Base-by-base conservation (phyloP, 2,113 vertebrate genomes). In the Eurystomus gularis region DNA sequence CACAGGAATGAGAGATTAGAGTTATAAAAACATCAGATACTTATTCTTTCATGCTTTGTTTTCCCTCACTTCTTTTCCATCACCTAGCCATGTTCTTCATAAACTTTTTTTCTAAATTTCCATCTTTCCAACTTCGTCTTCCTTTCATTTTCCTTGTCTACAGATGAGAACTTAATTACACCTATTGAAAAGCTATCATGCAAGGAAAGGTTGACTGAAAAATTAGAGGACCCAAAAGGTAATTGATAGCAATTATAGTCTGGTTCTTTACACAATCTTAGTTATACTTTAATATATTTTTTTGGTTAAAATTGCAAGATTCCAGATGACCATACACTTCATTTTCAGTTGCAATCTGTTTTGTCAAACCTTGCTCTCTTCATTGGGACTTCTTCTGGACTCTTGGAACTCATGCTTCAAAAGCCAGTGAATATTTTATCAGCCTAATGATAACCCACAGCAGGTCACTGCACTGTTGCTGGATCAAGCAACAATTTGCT, bases 191-290 rank as follows among this genome's bases (percentile, higher is more conserved):
- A 98, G 57, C 96, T 98, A 31, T 97, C 98, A 91, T 97, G 98
- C 94, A 98, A 98, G 98, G 99, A 99, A 97, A 98, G 96, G 92
- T 95, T 98, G 90, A 97, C 97, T 96, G 98, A 99, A 97, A 98
- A 98, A 97, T 95, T 98, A 94, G 98, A 99, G 94, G 98, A 98
- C 64, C 96, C 96, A 69, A 98, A 98, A 99, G 99, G 98, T 99
- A 99, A 98, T 69, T 95, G 79, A 87, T 73, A 86, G 83, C 17
- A 81, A 40, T 81, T 68, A 33, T 49, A 72, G 28, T 49, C 71
- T 76, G 28, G 29, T 79, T 87, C n/a, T 83, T 89, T 82, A 39
- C 58, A 70, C 24, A 5, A 69, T 79, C 42, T 23, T 92, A 23
- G 42, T n/a, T n/a, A n/a, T n/a, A n/a, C n/a, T n/a, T 57, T 90